Evolutionary conservation across 2,888 invertebrate genomes (phyloP).

Genomic region (Toxonevra muliebris): DNA sequence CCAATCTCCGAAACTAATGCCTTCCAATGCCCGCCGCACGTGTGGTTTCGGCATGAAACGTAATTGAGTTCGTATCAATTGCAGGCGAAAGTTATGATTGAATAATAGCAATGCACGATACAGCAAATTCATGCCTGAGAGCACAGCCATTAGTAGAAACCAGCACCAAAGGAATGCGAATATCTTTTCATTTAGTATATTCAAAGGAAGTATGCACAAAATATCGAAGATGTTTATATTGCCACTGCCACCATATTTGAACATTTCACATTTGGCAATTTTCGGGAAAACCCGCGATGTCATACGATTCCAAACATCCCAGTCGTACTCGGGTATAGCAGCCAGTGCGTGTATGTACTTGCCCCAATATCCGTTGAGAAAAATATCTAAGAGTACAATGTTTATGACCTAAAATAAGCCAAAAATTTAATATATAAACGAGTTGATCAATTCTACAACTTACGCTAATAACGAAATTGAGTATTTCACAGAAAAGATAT

Average conservation of each 20-base stretch:
- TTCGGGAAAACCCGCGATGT: slow-evolving; percentile 65
- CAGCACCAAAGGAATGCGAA: slow-evolving; percentile 81
- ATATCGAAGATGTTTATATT: slow-evolving; percentile 81
- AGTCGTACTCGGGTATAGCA: slow-evolving; percentile 53
- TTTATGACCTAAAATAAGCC: slow-evolving; percentile 50
- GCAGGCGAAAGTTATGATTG: slow-evolving; percentile 50
- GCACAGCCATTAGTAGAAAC: slow-evolving; percentile 72
- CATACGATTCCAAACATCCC: slow-evolving; percentile 58
- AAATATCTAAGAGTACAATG: slow-evolving; percentile 55
- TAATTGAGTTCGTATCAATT: slow-evolving; percentile 50
- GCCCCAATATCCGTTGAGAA: slow-evolving; percentile 60
- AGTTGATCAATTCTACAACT: slow-evolving; percentile 56
- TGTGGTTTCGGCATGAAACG: slow-evolving; percentile 48
- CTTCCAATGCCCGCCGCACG: slow-evolving; percentile 43
- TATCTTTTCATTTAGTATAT: slow-evolving; percentile 83
- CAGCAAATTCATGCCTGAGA: slow-evolving; percentile 72
- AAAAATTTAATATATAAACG: neutral
- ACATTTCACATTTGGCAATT: slow-evolving; percentile 90
- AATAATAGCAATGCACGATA: slow-evolving; percentile 74
- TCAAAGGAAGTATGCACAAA: slow-evolving; percentile 79
- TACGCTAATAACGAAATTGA: slow-evolving; percentile 79
- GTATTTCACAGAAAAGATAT: slow-evolving; percentile 76
- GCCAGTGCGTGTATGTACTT: slow-evolving; percentile 56
- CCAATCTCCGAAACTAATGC: slow-evolving; percentile 75
- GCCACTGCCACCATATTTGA: slow-evolving; percentile 86